Base-by-base conservation (phyloP, 1,140 invertebrate genomes). In the Calosoma granatense region DNA sequence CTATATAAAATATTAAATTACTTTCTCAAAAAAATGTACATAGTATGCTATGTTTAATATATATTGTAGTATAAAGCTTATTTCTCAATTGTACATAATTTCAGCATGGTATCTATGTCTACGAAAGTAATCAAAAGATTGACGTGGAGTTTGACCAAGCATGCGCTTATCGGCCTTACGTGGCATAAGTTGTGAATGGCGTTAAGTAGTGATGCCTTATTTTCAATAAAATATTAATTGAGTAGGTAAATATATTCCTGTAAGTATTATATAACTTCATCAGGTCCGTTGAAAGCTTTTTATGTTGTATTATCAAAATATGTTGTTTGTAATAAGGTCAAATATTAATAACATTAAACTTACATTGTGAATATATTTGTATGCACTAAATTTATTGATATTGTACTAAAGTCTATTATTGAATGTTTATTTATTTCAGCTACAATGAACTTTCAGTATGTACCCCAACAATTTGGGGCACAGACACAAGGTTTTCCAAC, bases 151-250 rank as follows among this genome's bases (percentile, higher is more conserved):
- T 66, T 68, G 69, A 68, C 58, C 61, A 57, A 60, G 72, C 77
- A 74, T 78, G 78, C 76, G 77, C 70, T 71, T 63, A 75, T 63
- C 64, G 64, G 69, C 77, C 76, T 80, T 81, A 81, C 79, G 78
- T 81, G 78, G 79, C 79, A 80, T 66, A 71, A 64, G 67, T 67
- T 70, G 63, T 63, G 61, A 68, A 60, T 63, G 58, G 62, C 64
- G 65, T 59, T 67, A 67, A 62, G 62, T 65, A 65, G 61, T 70
- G 64, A 70, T 68, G 67, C 56, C 66, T 68, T 69, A 67, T 72
- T 68, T 64, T 70, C 65, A 56, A 69, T 72, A 65, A 68, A 63
- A 64, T 65, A 62, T 71, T 67, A 70, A 70, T 65, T 69, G 64
- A 67, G 67, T 64, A 61, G 56, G 57, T 59, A 62, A 66, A 65